Evolutionary conservation across 2,888 invertebrate species (phyloP), one percentile per base, ranked within the genome.

Genomic region (Platycheirus albimanus): DNA sequence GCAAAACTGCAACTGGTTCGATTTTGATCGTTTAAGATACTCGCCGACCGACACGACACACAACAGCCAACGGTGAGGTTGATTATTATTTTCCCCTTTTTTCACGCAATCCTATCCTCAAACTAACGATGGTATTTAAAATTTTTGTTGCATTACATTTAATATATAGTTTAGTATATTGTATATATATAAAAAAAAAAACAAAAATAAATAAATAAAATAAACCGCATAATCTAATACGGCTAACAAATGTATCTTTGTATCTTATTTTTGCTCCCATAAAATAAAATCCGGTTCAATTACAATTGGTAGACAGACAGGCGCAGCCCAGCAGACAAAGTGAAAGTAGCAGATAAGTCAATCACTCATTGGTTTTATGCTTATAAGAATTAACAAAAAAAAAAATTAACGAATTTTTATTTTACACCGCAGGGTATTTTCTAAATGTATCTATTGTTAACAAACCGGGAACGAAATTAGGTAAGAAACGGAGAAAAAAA

Each of bases 281-380:
- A 63, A 81, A 77, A 81, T 63, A 56, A 81, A 81, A 81, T 81
- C 77, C 81, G 81, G 81, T 77, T 77, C 81, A 72, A 81, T 81
- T 81, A 72, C 81, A 77, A 72, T 71, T 67, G 71, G 66, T 66
- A 81, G 81, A 81, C 81, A 81, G 77, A 49, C 77, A 77, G 81
- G 81, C 81, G 81, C 81, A 81, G 71, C 71, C 66, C 49, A 81
- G 54, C 28, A 58, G 58, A 71, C 80, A 77, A 81, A 81, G 81
- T 81, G 81, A 81, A 81, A 81, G 81, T 81, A 77, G 66, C 54
- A 80, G 76, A 76, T 71, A 77, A 81, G 81, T 81, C 77, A 81
- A 77, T 81, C 81, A 81, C 81, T 81, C 77, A 77, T 77, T 66
- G 72, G 52, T 61, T 75, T 66, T 80, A 15, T 58, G 64, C 30